phyloP scores from a whole-genome alignment of 2,888 invertebrate species.

The Hedya salicella region DNA sequence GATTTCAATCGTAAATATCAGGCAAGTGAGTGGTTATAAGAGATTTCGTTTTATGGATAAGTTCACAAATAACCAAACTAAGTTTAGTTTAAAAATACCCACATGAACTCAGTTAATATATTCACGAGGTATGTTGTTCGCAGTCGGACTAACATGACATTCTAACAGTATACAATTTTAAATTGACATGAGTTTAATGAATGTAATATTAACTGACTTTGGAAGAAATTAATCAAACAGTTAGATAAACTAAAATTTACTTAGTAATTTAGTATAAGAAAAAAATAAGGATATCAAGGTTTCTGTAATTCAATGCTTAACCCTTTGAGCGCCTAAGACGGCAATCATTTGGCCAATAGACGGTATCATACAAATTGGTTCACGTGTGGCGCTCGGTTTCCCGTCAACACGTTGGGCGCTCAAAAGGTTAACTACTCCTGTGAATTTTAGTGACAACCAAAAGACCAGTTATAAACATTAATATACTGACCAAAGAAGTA shows the following conservation, averaged over 20 bases:
- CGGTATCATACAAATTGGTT: no score
- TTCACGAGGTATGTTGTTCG: background rate
- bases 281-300: background rate
- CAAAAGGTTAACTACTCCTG: no score
- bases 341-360: no score
- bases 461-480: no score
- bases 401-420: no score
- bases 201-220: conserved; percentile 24
- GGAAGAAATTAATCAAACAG: conserved; percentile 4
- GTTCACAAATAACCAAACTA: conserved; percentile 29
- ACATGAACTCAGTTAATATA: conserved; percentile 62
- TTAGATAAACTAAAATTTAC: conserved; percentile 4
- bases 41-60: background rate
- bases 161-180: background rate
- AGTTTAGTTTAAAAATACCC: conserved; percentile 73
- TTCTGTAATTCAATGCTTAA: background rate
- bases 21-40: background rate
- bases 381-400: no score
- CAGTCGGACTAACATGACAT: background rate
- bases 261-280: background rate
- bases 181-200: background rate
- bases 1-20: no score
- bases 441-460: no score
- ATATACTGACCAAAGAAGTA: no score
- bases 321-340: no score